Evolutionary conservation across 2,888 invertebrate species (phyloP).

Genomic region (Cylindroiulus punctatus): DNA sequence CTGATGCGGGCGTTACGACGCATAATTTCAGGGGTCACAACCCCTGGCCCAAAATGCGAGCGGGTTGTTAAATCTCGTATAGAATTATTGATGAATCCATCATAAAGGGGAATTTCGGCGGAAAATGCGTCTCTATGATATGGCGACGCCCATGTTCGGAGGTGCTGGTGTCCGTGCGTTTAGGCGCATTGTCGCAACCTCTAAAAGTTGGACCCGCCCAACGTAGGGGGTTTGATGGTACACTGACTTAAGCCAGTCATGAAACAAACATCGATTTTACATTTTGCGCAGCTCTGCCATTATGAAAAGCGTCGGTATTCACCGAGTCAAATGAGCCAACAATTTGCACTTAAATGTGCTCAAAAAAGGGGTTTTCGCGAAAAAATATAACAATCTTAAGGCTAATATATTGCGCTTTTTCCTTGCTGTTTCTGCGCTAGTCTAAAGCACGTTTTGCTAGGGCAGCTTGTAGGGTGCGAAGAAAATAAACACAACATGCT

Average conservation of each 20-base stretch:
- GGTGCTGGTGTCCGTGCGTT: neutral
- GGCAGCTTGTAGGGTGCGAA: neutral
- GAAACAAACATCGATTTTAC: constrained; percentile 27
- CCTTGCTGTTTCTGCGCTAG: neutral
- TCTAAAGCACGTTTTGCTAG: neutral
- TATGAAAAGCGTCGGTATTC: constrained; percentile 32
- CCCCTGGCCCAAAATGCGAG: neutral
- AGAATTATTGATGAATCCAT: constrained; percentile 32
- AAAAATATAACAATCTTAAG: constrained; percentile 27
- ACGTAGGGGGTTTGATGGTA: neutral
- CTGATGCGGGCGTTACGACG: neutral
- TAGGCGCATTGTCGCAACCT: neutral
- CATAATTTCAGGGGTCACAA: neutral
- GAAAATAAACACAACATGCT: neutral
- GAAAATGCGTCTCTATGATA: neutral
- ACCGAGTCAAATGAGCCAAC: constrained; percentile 26
- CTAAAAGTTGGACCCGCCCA: neutral
- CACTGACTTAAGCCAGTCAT: constrained; percentile 20
- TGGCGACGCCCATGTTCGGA: neutral
- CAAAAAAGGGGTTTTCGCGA: constrained; percentile 6
- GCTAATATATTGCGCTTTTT: constrained; percentile 14
- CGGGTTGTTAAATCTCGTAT: constrained; percentile 10
- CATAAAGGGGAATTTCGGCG: neutral
- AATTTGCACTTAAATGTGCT: constrained; percentile 27
- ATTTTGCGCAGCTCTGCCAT: constrained; percentile 20